Evolutionary conservation across 2,113 vertebrate genomes (phyloP).

Genomic region (Leucopternis melanops): DNA sequence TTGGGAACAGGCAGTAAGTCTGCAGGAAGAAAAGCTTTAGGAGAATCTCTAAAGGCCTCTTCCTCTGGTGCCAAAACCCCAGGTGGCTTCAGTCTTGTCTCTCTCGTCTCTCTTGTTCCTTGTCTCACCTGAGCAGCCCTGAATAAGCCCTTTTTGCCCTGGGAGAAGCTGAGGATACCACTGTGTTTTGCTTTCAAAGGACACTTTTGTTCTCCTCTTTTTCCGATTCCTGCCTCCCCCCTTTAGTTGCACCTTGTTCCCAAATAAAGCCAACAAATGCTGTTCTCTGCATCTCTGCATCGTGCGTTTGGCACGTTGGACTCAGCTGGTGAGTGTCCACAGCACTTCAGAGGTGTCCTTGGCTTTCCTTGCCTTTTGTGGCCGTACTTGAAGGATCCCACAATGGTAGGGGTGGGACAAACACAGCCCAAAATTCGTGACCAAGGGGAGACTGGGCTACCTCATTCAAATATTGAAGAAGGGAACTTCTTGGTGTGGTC

Average conservation of each 20-base stretch:
- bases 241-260: not conserved
- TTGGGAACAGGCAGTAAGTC: not conserved
- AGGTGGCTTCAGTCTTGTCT: not conserved
- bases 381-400: not conserved
- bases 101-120: not conserved
- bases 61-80: not conserved
- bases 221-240: not conserved
- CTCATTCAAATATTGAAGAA: not conserved
- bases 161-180: not conserved
- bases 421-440: not conserved
- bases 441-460: not conserved
- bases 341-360: not conserved
- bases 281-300: not conserved
- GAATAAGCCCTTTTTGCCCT: not conserved
- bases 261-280: not conserved
- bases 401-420: not conserved
- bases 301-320: fast-evolving
- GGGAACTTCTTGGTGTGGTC: not conserved
- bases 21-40: not conserved
- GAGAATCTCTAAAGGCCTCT: not conserved
- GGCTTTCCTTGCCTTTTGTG: not conserved
- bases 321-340: not conserved
- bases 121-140: not conserved
- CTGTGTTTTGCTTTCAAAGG: not conserved
- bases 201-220: not conserved